Percentiles rank a stretch among this genome's conserved stretches.
phyloP scores from a whole-genome alignment of 53 echinoderm and acorn worm genomes.

The Mesocentrotus franciscanus region DNA sequence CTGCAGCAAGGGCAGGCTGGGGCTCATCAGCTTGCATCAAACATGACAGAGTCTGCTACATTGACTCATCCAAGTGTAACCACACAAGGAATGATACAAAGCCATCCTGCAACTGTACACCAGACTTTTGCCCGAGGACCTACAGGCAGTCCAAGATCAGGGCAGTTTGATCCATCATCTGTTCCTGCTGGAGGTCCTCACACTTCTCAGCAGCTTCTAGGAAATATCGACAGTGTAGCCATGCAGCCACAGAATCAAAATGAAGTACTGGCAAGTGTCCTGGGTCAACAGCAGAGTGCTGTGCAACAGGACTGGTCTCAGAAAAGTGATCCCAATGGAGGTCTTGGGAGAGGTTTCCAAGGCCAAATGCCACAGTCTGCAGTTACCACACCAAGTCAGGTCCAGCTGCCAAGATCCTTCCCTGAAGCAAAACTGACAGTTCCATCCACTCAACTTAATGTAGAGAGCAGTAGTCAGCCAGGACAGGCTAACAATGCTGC shows the following conservation, averaged over 20 bases:
- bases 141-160: slow-evolving; percentile 24
- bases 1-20: slow-evolving; percentile 46
- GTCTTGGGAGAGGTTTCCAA: neutral
- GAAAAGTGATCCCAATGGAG: neutral
- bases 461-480: slow-evolving; percentile 5
- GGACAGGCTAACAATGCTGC: neutral
- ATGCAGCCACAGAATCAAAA: neutral
- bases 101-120: neutral
- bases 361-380: neutral
- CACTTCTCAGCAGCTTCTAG: slow-evolving; percentile 6
- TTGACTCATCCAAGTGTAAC: slow-evolving; percentile 1
- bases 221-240: slow-evolving; percentile 11
- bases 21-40: neutral
- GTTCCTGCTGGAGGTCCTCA: neutral
- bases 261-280: neutral
- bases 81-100: slow-evolving; percentile 52
- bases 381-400: neutral
- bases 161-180: neutral
- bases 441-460: neutral
- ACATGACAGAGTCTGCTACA: neutral
- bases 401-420: neutral
- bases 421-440: neutral
- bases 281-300: slow-evolving; percentile 5
- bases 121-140: slow-evolving; percentile 23
- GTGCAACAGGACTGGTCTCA: slow-evolving; percentile 47